Evolutionary conservation across 1,140 invertebrate genomes (phyloP).

Genomic region (Ptiloglossa arizonensis): DNA sequence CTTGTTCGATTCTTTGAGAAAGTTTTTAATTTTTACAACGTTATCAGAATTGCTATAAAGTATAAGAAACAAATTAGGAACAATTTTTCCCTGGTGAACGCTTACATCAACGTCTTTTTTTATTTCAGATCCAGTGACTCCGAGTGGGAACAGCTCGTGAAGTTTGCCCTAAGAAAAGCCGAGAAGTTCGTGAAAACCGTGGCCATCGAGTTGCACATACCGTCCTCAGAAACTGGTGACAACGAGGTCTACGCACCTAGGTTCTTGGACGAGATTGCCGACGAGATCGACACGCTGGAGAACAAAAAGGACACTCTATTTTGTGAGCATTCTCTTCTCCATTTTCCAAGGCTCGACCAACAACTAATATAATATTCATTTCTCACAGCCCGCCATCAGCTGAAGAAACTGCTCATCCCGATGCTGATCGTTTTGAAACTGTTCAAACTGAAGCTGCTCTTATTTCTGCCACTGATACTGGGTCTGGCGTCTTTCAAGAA

Average conservation of each 20-base stretch:
- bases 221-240: slow-evolving; percentile 86
- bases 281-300: slow-evolving; percentile 90
- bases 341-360: too few species aligned
- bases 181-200: slow-evolving; percentile 88
- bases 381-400: slow-evolving; percentile 87
- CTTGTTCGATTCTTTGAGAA: too few species aligned
- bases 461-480: slow-evolving; percentile 90
- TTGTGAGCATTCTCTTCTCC: slow-evolving; percentile 84
- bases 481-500: slow-evolving; percentile 92
- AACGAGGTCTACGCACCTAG: slow-evolving; percentile 88
- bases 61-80: too few species aligned
- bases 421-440: slow-evolving; percentile 90
- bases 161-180: slow-evolving; percentile 87
- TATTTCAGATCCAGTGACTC: slow-evolving; percentile 84
- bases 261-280: slow-evolving; percentile 91
- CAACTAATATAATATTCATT: too few species aligned
- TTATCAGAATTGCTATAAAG: too few species aligned
- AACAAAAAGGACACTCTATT: slow-evolving; percentile 89
- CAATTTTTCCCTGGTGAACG: too few species aligned
- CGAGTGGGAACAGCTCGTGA: slow-evolving; percentile 90
- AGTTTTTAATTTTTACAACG: too few species aligned
- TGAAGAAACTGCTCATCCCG: slow-evolving; percentile 92
- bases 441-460: slow-evolving; percentile 90
- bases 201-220: slow-evolving; percentile 87
- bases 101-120: too few species aligned